Base-by-base conservation (phyloP, 1,140 invertebrate species). In the Brachionus sp. region DNA sequence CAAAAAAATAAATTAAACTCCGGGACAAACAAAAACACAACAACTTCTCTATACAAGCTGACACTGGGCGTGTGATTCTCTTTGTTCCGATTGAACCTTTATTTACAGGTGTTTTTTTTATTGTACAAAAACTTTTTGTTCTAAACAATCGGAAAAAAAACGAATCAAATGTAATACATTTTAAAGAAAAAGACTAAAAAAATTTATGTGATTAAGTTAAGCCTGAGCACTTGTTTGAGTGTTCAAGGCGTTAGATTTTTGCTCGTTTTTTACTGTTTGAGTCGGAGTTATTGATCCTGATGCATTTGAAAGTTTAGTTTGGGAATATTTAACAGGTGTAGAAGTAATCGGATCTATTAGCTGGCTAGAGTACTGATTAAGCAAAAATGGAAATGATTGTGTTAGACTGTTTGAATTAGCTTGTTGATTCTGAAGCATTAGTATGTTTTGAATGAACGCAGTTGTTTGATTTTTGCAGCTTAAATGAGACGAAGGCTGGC, bases 401-500 rank as follows among this genome's bases (percentile, higher is more conserved):
- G 66, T 33, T 70, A 70, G 19, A 37, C 50, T 57, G 50, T 70
- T 37, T 16, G 33, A 39, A 19, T 39, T 70, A 39, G 33, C 37
- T 70, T 70, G 66, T 39, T 70, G 66, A 70, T 70, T 70, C 16
- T 70, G 66, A 7, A 70, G 37, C 16, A 70, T 19, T 42, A 70
- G 16, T 19, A 70, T 5, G 19, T 70, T 70, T 70, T 70, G 66
- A 39, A 70, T 19, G 6, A 70, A 12, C 42, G 66, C 35, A n/a
- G 66, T 39, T 37, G 29, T 39, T 70, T 16, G 66, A 39, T 37
- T 19, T 70, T 70, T 35, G 12, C 33, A 4, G 33, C 39, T 37
- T 6, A 19, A 16, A 12, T 37, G 16, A 9, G 35, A 70, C 12
- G 29, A 19, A 39, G 35, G 1, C 2, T 35, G 37, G 19, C 19